Conservation (phyloP, 2,113 vertebrate genomes). For the Emydocephalus ijimae region DNA sequence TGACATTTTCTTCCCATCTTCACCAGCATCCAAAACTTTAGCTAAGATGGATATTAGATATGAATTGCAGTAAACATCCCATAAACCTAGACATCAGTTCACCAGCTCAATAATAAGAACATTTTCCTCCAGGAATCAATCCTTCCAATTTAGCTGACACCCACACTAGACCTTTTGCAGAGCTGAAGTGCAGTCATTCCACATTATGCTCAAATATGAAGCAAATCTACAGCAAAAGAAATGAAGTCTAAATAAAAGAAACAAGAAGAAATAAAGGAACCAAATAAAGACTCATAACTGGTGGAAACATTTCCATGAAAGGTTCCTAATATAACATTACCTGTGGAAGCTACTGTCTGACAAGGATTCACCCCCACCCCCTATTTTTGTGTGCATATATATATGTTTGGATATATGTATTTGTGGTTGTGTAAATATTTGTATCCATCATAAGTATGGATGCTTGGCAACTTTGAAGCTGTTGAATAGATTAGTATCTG, state of each 20-base stretch:
- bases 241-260: neutral
- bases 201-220: neutral
- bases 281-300: neutral
- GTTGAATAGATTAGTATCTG: neutral
- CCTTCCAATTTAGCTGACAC: neutral
- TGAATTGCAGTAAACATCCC: neutral
- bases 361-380: neutral
- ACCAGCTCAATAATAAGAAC: neutral
- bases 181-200: neutral
- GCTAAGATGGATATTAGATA: neutral
- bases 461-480: neutral
- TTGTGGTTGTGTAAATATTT: neutral
- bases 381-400: neutral
- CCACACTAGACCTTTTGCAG: neutral
- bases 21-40: neutral
- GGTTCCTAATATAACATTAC: neutral
- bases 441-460: neutral
- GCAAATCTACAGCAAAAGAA: accelerated
- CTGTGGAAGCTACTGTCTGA: neutral
- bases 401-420: neutral
- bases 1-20: neutral
- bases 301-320: neutral
- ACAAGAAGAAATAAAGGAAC: neutral
- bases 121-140: neutral
- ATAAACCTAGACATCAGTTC: neutral